Base-by-base conservation (phyloP, 1,140 invertebrate species). In the Penaeus indicus region DNA sequence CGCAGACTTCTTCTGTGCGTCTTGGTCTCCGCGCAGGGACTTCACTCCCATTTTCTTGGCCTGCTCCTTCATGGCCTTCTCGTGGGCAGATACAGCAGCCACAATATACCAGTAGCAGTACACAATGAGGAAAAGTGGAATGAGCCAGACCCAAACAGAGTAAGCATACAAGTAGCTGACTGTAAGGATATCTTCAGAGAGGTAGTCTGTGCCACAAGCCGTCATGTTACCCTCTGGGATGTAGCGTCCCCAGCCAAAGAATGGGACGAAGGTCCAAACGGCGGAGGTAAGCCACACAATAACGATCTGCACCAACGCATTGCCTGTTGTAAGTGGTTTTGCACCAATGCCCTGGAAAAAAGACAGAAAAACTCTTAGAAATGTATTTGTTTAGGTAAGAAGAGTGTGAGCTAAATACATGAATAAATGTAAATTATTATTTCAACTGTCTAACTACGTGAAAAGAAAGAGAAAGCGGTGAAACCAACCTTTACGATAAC, bases 41-140 rank as follows among this genome's bases (percentile, higher is more conserved):
- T 54, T 54, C 54, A 54, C 54, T 54, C 54, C 54, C 54, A 54
- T 54, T 54, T 54, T 54, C 54, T 92, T 92, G 18, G 93, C 93
- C 84, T 93, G 92, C 77, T 92, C 92, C 27, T 91, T 83, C 91
- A 94, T 92, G 86, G 93, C 92, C 62, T 92, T 92, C 87, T 94
- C 93, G 90, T 94, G 94, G 32, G 91, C 91, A 11, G 91, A 91
- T 38, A 94, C 93, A 38, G 94, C 92, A 38, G 90, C 90, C 47
- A 93, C 92, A 84, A 94, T 94, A 87, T 92, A 90, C 83, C 90
- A 92, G 91, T 94, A 94, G 87, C 92, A 93, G 90, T 92, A 92
- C 38, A 93, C 64, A 67, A 91, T 90, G n/a, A 86, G 13, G 18
- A 82, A 25, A 27, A 91, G 63, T 11, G 91, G 91, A 13, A 91